Evolutionary conservation across 2,113 vertebrate species (phyloP), one percentile per base, ranked within the genome.

Genomic region (Cranoglanis bouderius): DNA sequence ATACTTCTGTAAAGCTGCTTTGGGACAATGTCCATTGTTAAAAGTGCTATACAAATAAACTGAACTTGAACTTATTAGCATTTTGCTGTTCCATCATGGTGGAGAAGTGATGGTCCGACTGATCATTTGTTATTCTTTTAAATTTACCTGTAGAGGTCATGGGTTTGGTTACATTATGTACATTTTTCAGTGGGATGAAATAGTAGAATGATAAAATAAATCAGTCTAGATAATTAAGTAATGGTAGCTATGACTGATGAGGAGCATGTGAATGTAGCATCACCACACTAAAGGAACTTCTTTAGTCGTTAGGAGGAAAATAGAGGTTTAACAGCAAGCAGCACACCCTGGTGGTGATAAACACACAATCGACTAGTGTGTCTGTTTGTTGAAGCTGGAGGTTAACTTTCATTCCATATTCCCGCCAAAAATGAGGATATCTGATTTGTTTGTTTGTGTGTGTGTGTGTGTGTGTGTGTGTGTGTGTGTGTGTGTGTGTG

Each of bases 291-390:
- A 40, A 26, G 26, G 26, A n/a, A 51, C 26, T 18, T 55, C 40
- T 29, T 46, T 40, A 59, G 7, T 6, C 2, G 53, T 81, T 53
- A 32, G 1, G 46, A 53, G n/a, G 49, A 32, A 53, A 32, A 51
- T 8, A 84, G 24, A 38, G 40, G 59, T 61, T 88, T 77, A 35
- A 51, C 55, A 59, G 63, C 78, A 63, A 84, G 82, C 90, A 89
- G 87, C 87, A 18, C 81, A 40, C 87, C 35, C 87, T 89, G 63
- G 59, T 89, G 90, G 87, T 85, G 32, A 29, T 59, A 72, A 72
- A 57, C 16, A 74, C 6, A 75, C 3, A 57, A 38, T 13, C 55
- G 12, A 26, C 35, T 3, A 59, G 35, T 38, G n/a, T 32, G 49
- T 84, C 59, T n/a, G 9, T 61, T 74, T 86, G 67, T 40, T 57